phyloP scores from a whole-genome alignment of 1,140 invertebrate species.

The Tetragnatha versicolor region DNA sequence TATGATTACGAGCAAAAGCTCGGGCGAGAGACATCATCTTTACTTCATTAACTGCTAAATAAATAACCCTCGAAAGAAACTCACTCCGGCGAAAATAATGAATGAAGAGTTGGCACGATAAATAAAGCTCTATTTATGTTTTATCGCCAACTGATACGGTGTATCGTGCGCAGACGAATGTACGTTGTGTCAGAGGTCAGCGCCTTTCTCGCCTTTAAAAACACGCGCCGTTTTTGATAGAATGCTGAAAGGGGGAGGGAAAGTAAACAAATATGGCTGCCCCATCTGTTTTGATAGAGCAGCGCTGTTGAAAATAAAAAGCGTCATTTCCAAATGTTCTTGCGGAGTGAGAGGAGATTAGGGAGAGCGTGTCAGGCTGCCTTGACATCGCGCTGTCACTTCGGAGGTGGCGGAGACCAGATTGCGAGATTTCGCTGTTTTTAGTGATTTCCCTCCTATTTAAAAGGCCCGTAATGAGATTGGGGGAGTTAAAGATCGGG shows the following conservation, averaged over 20 bases:
- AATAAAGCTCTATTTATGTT: conserved; percentile 45
- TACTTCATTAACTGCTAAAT: conserved; percentile 44
- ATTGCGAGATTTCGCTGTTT: too few relatives aligned
- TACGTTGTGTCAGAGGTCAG: conserved; percentile 26
- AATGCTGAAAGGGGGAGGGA: neutral
- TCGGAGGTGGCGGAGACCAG: too few relatives aligned
- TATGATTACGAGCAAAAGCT: conserved; percentile 10
- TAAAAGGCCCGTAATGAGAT: too few relatives aligned
- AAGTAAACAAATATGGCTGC: conserved; percentile 49
- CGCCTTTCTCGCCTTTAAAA: conserved; percentile 33
- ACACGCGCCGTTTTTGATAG: conserved; percentile 41
- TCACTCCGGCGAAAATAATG: conserved; percentile 16
- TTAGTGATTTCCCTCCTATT: too few relatives aligned
- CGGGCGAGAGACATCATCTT: conserved; percentile 10
- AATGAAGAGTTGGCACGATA: conserved; percentile 46
- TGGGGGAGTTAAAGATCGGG: too few relatives aligned
- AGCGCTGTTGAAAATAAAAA: conserved; percentile 25
- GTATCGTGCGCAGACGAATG: conserved; percentile 21
- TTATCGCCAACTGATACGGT: conserved; percentile 41
- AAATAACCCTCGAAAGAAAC: conserved; percentile 26
- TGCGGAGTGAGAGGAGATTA: conserved; percentile 47
- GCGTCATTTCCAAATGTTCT: conserved; percentile 40
- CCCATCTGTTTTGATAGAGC: conserved; percentile 25
- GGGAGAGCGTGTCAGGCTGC: conserved; percentile 15
- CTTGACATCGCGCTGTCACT: conserved; percentile 26